These are phyloP conservation scores for Drosophila demipolita DNA, from an alignment of 2,888 invertebrate species.

Conservation along the genomic window DNA sequence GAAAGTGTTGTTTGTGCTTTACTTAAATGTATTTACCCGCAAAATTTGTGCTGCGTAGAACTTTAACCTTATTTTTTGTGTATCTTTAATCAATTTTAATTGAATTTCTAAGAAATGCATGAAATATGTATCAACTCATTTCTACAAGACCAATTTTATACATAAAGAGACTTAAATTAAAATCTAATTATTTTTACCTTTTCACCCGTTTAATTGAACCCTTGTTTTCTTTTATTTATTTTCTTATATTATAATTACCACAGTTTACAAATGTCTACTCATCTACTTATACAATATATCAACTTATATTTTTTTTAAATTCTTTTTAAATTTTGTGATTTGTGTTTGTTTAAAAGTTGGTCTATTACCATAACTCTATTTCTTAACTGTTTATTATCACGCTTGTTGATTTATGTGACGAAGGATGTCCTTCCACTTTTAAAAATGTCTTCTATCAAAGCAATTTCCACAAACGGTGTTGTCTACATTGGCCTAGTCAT, in stretches of 20 bases:
- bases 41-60: slow-evolving; percentile 70
- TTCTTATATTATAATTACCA: neutral
- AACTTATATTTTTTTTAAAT: neutral
- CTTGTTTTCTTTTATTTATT: neutral
- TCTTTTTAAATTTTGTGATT: neutral
- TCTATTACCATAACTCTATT: neutral
- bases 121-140: slow-evolving; percentile 13
- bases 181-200: neutral
- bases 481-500: slow-evolving; percentile 9
- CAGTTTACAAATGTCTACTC: neutral
- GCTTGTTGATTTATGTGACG: slow-evolving; percentile 1
- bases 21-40: slow-evolving; percentile 62
- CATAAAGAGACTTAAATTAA: neutral
- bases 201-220: neutral
- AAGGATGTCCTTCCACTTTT: neutral
- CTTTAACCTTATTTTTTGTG: slow-evolving; percentile 62
- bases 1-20: slow-evolving; percentile 30
- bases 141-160: slow-evolving; percentile 11
- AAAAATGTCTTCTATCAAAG: neutral
- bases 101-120: slow-evolving; percentile 47
- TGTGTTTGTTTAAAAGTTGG: neutral
- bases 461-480: slow-evolving; percentile 22
- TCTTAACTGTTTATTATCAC: neutral
- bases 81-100: slow-evolving; percentile 77
- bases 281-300: neutral